A percentile compares a stretch with the other conserved stretches of the same genome.
Evolutionary conservation across 2,797 vertebrate species (phyloP).

Genomic region (Fringilla coelebs): DNA sequence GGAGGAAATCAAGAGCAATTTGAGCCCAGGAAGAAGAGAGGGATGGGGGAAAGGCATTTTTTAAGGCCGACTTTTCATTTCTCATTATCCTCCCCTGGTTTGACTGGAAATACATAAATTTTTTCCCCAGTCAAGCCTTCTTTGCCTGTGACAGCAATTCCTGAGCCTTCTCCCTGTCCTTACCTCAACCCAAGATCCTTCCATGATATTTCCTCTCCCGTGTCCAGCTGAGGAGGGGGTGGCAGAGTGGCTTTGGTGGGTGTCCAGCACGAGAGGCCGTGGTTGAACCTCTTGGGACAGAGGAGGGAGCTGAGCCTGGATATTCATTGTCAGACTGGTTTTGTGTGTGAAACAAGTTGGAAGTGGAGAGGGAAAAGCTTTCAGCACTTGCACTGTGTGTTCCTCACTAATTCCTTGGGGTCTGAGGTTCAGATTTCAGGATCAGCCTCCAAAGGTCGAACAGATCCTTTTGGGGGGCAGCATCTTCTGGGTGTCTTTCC

Average conservation of each 20-base stretch:
- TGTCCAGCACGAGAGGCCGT: fast-evolving
- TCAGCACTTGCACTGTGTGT: fast-evolving
- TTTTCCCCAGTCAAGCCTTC: not conserved
- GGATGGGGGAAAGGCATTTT: fast-evolving
- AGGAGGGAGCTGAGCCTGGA: not conserved
- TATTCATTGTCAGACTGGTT: not conserved
- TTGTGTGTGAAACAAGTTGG: fast-evolving
- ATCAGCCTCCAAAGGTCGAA: not conserved
- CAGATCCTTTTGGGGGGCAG: not conserved
- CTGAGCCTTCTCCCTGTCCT: not conserved
- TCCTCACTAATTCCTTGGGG: not conserved
- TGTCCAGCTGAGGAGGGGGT: not conserved
- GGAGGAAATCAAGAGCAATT: fast-evolving
- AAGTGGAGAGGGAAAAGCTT: not conserved
- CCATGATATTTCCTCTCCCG: fast-evolving
- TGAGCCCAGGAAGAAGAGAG: not conserved
- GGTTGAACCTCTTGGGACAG: not conserved
- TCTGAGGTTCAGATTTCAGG: not conserved
- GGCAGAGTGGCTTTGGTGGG: not conserved
- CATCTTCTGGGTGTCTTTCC: not conserved
- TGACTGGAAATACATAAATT: not conserved
- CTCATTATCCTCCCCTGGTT: not conserved
- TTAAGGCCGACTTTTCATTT: not conserved
- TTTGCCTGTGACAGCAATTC: not conserved
- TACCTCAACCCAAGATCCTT: not conserved